Base-by-base conservation (phyloP, 2,888 invertebrate species). In the Drosophila buzzatii region DNA sequence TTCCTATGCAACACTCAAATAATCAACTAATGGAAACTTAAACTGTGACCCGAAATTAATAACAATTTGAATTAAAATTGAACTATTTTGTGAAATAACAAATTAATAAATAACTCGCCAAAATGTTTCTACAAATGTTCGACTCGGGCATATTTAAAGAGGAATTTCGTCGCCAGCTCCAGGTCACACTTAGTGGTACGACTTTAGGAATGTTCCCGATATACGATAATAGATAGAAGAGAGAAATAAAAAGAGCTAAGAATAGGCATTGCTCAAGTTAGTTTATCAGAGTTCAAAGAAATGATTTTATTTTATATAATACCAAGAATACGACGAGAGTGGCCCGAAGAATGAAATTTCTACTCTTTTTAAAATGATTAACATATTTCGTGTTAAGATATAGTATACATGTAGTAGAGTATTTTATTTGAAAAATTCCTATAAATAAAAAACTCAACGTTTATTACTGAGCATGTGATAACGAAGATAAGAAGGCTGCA, bases 111-210 rank as follows among this genome's bases (percentile, higher is more conserved):
- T 39, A 14, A 16, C 7, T 33, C 5, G 9, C 27, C 7, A 78
- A 45, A 61, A 88, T 86, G 90, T 67, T 83, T 18, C 56, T 77
- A 7, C 79, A 74, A 33, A 7, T 67, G 35, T 79, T 81, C 23
- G 63, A 79, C 7, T 69, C 89, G 55, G 90, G 91, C 39, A 81
- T 90, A 33, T 81, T 91, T 44, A 63, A 76, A 61, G 57, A 56
- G 47, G 76, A 82, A 41, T 91, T 73, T 58, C 90, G 91, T 14
- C 82, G 83, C 12, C 91, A 91, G 53, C 35, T 90, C 53, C 39
- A 82, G 60, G 90, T 85, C 20, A 82, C 91, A 23, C 64, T 91
- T 55, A 86, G 91, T 69, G 90, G 90, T 90, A 82, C 41, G 85
- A 51, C 33, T 20, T 18, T 3, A 7, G 18, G 18, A n/a, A 27